A percentile compares a stretch with the other conserved stretches of the same genome.
Conservation (phyloP, 1,140 invertebrate genomes). For the Drosophila setifemur region DNA sequence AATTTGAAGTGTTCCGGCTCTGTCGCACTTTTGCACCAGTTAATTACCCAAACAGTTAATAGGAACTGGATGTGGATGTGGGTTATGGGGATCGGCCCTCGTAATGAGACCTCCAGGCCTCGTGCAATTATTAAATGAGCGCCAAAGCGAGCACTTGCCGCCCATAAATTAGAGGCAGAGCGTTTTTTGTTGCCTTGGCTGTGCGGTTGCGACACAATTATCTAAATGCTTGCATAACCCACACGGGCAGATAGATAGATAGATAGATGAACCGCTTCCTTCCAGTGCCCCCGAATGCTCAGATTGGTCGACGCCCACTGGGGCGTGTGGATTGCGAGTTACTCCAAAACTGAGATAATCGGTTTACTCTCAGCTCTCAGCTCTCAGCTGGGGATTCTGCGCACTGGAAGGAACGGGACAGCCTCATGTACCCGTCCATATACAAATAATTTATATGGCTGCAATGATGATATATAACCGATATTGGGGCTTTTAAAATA, state of each 20-base stretch:
- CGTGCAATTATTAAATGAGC: conserved; percentile 79
- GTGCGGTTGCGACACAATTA: conserved; percentile 41
- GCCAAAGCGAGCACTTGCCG: conserved; percentile 74
- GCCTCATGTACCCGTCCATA: neutral
- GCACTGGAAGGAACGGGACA: conserved; percentile 30
- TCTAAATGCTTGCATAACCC: conserved; percentile 32
- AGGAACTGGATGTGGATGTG: conserved; percentile 32
- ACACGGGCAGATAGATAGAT: neutral
- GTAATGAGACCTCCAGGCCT: conserved; percentile 75
- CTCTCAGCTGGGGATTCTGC: conserved; percentile 45
- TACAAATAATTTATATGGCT: neutral
- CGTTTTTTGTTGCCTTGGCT: conserved; percentile 3
- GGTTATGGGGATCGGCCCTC: conserved; percentile 21
- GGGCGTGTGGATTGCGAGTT: conserved; percentile 24
- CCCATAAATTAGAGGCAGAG: conserved; percentile 68
- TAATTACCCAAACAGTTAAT: conserved; percentile 69
- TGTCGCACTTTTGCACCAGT: conserved; percentile 40
- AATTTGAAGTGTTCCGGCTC: neutral
- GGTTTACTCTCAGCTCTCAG: conserved; percentile 7
- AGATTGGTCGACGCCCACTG: conserved; percentile 52
- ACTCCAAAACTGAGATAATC: conserved; percentile 51
- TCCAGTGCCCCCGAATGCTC: conserved; percentile 30
- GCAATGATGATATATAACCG: neutral
- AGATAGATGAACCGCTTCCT: conserved; percentile 5
- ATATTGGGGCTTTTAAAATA: conserved; percentile 15